These are phyloP conservation scores for Euwallacea fornicatus DNA, from an alignment of 1,140 invertebrate genomes.

Conservation along the genomic window DNA sequence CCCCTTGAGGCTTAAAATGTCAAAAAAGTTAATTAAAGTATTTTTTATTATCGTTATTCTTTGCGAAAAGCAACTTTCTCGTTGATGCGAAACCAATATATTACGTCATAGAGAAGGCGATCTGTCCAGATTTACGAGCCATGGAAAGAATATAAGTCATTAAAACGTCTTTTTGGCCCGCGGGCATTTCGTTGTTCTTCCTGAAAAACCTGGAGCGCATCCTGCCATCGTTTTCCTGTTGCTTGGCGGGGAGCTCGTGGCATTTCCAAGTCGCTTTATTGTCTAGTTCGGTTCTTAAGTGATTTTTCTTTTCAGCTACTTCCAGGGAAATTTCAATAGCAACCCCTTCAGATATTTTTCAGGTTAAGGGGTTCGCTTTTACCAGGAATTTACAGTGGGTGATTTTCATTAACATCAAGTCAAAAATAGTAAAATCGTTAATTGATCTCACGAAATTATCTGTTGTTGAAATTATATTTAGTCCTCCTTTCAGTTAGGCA, in stretches of 20 bases:
- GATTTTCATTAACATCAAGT: too few relatives aligned
- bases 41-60: too few relatives aligned
- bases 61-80: too few relatives aligned
- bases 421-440: too few relatives aligned
- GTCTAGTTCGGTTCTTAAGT: constrained; percentile 15
- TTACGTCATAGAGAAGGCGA: constrained; percentile 26
- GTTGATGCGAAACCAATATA: background rate
- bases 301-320: constrained; percentile 17
- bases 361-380: background rate
- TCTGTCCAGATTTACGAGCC: constrained; percentile 29
- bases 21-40: too few relatives aligned
- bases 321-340: background rate
- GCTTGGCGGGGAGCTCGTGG: constrained; percentile 19
- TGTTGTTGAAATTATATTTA: background rate
- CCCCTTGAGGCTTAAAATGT: too few relatives aligned
- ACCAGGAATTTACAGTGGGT: background rate
- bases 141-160: constrained; percentile 34
- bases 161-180: constrained; percentile 31
- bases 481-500: background rate
- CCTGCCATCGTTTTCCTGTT: constrained; percentile 33
- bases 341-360: background rate
- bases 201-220: constrained; percentile 24
- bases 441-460: too few relatives aligned
- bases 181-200: constrained; percentile 27
- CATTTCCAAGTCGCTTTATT: constrained; percentile 30